Evolutionary conservation across 2,888 invertebrate species (phyloP).

Genomic region (Tinea semifulvella): DNA sequence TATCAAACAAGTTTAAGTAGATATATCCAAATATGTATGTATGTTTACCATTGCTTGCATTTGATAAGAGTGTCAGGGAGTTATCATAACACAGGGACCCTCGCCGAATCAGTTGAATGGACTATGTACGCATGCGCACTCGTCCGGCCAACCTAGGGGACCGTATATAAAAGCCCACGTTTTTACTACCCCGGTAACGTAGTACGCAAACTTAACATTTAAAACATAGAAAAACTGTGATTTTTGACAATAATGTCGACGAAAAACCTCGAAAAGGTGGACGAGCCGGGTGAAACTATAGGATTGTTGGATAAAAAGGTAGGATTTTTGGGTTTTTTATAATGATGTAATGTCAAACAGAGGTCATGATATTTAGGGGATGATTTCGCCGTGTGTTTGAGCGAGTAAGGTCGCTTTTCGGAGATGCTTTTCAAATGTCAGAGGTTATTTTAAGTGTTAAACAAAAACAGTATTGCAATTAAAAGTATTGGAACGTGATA

Average conservation of each 20-base stretch:
- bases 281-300: slow-evolving; percentile 42
- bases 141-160: neutral
- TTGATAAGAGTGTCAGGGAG: slow-evolving; percentile 8
- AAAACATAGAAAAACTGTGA: neutral
- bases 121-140: slow-evolving; percentile 8
- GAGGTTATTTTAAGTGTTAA: neutral
- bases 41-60: too few species aligned
- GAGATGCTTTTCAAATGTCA: neutral
- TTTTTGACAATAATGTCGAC: slow-evolving; percentile 33
- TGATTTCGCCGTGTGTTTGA: neutral
- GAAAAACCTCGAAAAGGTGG: slow-evolving; percentile 25
- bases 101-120: neutral
- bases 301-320: slow-evolving; percentile 52
- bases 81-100: slow-evolving; percentile 1
- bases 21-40: too few species aligned
- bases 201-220: neutral
- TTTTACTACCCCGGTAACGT: neutral
- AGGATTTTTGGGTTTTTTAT: slow-evolving; percentile 23
- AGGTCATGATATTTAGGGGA: slow-evolving; percentile 9
- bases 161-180: slow-evolving; percentile 2
- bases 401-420: neutral
- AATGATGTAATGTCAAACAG: slow-evolving; percentile 1
- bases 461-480: too few species aligned
- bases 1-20: too few species aligned
- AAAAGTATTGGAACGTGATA: too few species aligned